Conservation (phyloP, 2,113 vertebrate species). For the Cyprinodon variegatus region DNA sequence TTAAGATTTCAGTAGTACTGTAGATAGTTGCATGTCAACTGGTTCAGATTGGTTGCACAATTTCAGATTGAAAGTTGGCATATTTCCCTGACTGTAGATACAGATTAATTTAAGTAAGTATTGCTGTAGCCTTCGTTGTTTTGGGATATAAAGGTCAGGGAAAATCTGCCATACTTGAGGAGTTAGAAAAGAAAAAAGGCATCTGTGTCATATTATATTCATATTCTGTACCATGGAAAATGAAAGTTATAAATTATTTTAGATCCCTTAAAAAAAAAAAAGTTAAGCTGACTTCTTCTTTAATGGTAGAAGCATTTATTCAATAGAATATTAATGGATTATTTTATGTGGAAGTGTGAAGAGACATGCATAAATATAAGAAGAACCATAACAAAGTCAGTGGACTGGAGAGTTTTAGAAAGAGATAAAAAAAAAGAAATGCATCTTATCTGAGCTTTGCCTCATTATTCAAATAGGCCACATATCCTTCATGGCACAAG, state of each 20-base stretch:
- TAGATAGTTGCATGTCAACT: too few relatives aligned
- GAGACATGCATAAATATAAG: background rate
- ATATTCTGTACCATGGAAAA: too few relatives aligned
- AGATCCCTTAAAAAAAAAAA: background rate
- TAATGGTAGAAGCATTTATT: background rate
- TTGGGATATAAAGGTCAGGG: background rate
- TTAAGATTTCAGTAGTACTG: background rate
- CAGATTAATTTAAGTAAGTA: background rate
- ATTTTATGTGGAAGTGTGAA: background rate
- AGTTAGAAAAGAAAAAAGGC: background rate
- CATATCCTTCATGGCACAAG: constrained; percentile 1
- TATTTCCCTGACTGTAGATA: background rate
- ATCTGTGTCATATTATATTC: background rate
- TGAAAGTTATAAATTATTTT: background rate
- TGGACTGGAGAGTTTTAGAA: background rate
- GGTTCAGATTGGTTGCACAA: background rate
- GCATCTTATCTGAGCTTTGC: background rate
- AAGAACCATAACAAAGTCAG: background rate
- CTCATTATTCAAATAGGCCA: constrained; percentile 1
- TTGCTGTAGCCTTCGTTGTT: background rate
- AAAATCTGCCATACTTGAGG: background rate
- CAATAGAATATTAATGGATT: background rate
- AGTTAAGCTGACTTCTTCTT: too few relatives aligned
- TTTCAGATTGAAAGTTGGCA: too few relatives aligned
- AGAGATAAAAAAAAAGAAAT: background rate